A percentile compares a stretch with the other conserved stretches of the same genome.
These are phyloP conservation scores for Onychostruthus taczanowskii DNA, from an alignment of 2,113 vertebrate genomes.

Conservation along the genomic window DNA sequence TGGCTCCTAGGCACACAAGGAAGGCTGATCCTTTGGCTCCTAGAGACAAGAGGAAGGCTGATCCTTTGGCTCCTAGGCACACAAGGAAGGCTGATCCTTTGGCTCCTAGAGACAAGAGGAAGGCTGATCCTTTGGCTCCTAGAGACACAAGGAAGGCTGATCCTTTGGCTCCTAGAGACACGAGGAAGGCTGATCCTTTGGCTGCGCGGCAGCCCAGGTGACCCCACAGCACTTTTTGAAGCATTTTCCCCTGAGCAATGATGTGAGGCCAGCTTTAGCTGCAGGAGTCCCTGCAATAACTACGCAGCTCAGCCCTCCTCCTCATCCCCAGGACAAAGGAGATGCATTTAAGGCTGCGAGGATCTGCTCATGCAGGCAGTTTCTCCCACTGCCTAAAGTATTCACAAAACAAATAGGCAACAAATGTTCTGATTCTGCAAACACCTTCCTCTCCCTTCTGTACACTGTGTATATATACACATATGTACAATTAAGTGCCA, in stretches of 20 bases:
- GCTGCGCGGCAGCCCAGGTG: neutral
- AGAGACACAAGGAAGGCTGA: no score
- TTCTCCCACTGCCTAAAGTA: neutral
- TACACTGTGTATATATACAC: neutral
- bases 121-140: no score
- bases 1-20: neutral
- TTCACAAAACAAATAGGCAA: neutral
- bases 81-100: no score
- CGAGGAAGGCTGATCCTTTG: neutral
- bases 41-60: no score
- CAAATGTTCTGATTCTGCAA: neutral
- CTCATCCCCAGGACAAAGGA: neutral
- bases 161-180: neutral
- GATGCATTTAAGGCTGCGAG: neutral
- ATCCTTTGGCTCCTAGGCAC: no score
- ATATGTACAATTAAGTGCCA: neutral
- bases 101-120: no score
- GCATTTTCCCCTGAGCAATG: neutral
- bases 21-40: neutral
- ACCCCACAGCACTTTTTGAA: neutral
- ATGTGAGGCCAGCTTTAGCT: neutral
- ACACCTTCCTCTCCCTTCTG: neutral
- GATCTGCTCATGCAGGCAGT: neutral
- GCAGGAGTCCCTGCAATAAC: neutral
- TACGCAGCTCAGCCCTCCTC: neutral